Percentiles rank a stretch among this genome's conserved stretches.
These are phyloP conservation scores for Branchellion lobata DNA, from an alignment of 2,888 invertebrate species.

Conservation along the genomic window DNA sequence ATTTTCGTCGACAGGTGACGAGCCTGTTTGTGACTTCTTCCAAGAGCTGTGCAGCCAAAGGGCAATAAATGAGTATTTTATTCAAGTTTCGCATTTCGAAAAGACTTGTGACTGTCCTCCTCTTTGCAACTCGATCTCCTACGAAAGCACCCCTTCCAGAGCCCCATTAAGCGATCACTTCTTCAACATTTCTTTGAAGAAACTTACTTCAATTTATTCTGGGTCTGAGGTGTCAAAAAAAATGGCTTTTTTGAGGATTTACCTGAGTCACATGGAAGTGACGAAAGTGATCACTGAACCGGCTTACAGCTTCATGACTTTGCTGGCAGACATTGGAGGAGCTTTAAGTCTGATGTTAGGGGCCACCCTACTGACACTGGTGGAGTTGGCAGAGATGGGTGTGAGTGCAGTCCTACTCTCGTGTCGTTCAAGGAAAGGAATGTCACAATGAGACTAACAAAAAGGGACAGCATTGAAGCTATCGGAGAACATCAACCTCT, in stretches of 20 bases:
- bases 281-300: slow-evolving; percentile 11
- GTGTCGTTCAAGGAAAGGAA: background rate
- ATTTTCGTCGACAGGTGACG: background rate
- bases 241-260: no score
- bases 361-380: slow-evolving; percentile 12
- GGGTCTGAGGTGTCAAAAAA: no score
- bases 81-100: background rate
- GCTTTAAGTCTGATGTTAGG: slow-evolving; percentile 29
- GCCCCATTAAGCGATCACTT: slow-evolving; percentile 12
- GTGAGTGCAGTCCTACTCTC: background rate
- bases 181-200: no score
- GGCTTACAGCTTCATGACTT: slow-evolving; percentile 17
- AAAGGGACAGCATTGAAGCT: background rate
- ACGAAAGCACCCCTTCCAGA: background rate
- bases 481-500: background rate
- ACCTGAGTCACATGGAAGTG: slow-evolving; percentile 4
- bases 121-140: background rate
- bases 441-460: background rate
- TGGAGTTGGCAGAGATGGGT: slow-evolving; percentile 8
- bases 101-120: slow-evolving; percentile 25
- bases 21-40: slow-evolving; percentile 32
- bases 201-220: no score
- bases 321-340: slow-evolving; percentile 31
- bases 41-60: slow-evolving; percentile 1
- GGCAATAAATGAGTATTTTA: background rate